Conservation (phyloP, 1,140 invertebrate species). For the Chrysomallon squamiferum region DNA sequence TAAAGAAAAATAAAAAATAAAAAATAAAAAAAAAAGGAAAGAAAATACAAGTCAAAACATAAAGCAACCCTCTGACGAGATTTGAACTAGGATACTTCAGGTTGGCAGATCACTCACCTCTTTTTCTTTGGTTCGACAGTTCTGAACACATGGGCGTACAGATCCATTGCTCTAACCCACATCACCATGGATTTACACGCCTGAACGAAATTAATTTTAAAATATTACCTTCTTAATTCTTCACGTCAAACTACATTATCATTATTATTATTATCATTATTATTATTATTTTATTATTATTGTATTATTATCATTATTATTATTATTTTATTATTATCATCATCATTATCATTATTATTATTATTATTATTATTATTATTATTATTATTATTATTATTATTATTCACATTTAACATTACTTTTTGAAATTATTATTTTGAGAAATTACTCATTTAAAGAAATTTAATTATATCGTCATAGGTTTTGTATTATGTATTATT, state of each 20-base stretch:
- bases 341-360: no score
- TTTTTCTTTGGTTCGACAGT: constrained; percentile 75
- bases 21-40: background rate
- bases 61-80: no score
- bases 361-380: no score
- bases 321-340: no score
- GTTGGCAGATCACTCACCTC: constrained; percentile 66
- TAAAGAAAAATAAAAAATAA: background rate
- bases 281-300: no score
- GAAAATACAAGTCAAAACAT: background rate
- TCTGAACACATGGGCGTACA: constrained; percentile 58
- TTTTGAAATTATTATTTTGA: no score
- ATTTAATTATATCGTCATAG: no score
- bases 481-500: no score
- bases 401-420: no score
- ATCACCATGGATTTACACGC: constrained; percentile 63
- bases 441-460: no score
- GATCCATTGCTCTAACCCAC: constrained; percentile 65
- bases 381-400: no score
- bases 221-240: background rate
- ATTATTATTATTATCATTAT: constrained; percentile 1
- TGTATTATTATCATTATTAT: no score
- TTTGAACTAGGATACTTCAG: background rate
- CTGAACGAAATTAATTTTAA: constrained; percentile 39
- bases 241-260: background rate